Evolutionary conservation across 1,140 invertebrate species (phyloP), one percentile per base, ranked within the genome.

Genomic region (Eumeta japonica): DNA sequence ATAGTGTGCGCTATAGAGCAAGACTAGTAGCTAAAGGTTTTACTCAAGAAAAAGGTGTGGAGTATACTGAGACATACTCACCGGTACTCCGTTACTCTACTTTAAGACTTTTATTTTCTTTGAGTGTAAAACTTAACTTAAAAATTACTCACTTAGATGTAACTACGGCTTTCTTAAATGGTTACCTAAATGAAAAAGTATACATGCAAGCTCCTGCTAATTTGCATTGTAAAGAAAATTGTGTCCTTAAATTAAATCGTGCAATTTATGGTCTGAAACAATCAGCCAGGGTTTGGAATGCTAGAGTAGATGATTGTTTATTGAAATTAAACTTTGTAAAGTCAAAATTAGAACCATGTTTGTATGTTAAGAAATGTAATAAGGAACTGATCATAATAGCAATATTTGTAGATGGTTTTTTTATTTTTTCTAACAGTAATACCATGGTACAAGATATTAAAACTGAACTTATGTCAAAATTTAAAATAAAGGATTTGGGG

Each of bases 381-480:
- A 39, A 50, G 5, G 34, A 43, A 18, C 39, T 35, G 18, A 48
- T 52, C 12, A 49, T 48, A 16, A 36, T 64, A 14, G 41, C 54
- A 28, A 13, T 64, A 11, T 62, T 52, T 57, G 62, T 68, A 3
- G 57, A 64, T 55, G 58, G 64, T 49, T 51, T 61, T 35, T 51
- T 70, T 15, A 42, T 65, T 27, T 60, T 50, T 46, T 58, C 42
- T 28, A 59, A 55, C 39, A 27, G 45, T 30, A 30, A 29, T 2
- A 17, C 30, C 19, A 34, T 29, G 11, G 12, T 19, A 31, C 20
- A 35, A 15, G 28, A 46, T 24, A 42, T 44, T 7, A 46, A 37
- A 16, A 41, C 3, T 17, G 36, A 27, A 30, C 29, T 33, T 28
- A 39, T 31, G 28, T 48, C 34, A n/a, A n/a, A n/a, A n/a, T n/a